Conservation (phyloP, 2,888 invertebrate species). For the Lamellibrachia satsuma region DNA sequence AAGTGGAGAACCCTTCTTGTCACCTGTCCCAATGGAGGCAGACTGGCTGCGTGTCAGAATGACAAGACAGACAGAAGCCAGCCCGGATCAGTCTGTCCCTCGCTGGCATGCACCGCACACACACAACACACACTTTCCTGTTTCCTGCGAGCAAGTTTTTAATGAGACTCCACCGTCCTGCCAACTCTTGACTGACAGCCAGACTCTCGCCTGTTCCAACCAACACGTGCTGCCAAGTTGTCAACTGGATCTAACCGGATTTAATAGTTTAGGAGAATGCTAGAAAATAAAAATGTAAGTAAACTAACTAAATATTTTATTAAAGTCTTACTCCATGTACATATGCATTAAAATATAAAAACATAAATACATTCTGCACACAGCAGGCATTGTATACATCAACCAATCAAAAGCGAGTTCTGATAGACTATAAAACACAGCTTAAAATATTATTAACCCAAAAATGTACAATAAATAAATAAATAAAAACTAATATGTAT, state of each 20-base stretch:
- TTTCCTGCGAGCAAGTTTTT: background rate
- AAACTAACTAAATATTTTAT: no score
- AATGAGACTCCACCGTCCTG: background rate
- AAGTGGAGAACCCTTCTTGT: background rate
- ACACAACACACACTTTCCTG: background rate
- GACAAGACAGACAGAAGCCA: background rate
- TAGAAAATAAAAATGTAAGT: background rate
- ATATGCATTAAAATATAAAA: no score
- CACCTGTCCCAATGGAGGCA: background rate
- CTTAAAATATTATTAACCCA: no score
- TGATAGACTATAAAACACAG: no score
- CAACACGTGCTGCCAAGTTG: background rate
- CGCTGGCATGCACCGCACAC: background rate
- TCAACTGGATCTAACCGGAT: background rate
- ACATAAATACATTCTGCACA: no score
- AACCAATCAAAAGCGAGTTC: no score
- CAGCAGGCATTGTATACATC: no score
- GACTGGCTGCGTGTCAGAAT: background rate
- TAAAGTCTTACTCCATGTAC: no score
- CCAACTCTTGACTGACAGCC: background rate
- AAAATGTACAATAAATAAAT: no score
- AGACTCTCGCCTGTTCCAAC: background rate
- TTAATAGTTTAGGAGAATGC: background rate
- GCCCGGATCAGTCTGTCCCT: background rate
- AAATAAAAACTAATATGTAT: no score